Evolutionary conservation across 2,113 vertebrate genomes (phyloP).

Genomic region (Myrmecophaga tridactyla): DNA sequence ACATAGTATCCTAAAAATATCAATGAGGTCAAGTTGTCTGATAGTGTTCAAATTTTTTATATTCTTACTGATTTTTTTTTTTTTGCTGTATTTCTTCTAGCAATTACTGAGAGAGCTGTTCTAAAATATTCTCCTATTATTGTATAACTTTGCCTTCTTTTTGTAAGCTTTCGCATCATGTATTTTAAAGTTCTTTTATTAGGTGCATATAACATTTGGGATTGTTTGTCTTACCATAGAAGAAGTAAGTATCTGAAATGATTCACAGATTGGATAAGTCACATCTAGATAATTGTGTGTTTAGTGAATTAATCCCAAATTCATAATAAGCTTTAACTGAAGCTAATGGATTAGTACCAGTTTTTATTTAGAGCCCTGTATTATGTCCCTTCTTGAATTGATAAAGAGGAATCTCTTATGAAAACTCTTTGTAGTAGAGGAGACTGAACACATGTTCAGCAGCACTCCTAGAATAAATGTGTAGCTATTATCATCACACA

Average conservation of each 20-base stretch:
- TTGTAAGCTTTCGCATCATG: neutral
- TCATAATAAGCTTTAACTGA: neutral
- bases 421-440: neutral
- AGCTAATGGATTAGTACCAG: neutral
- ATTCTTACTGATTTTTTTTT: neutral
- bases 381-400: neutral
- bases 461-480: constrained; percentile 4
- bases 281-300: neutral
- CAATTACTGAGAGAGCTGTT: neutral
- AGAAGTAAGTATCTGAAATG: constrained; percentile 19
- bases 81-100: neutral
- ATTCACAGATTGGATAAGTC: neutral
- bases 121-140: constrained; percentile 2
- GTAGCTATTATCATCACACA: neutral
- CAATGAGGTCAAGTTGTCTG: neutral
- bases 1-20: neutral
- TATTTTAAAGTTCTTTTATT: constrained; percentile 26
- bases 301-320: constrained; percentile 21
- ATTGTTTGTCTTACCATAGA: neutral
- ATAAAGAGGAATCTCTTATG: neutral
- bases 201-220: neutral
- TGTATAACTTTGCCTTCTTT: neutral
- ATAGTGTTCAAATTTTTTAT: neutral
- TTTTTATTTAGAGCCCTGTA: neutral
- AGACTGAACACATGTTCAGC: neutral